Conservation (phyloP, 2,113 vertebrate species). For the Ovis aries region DNA sequence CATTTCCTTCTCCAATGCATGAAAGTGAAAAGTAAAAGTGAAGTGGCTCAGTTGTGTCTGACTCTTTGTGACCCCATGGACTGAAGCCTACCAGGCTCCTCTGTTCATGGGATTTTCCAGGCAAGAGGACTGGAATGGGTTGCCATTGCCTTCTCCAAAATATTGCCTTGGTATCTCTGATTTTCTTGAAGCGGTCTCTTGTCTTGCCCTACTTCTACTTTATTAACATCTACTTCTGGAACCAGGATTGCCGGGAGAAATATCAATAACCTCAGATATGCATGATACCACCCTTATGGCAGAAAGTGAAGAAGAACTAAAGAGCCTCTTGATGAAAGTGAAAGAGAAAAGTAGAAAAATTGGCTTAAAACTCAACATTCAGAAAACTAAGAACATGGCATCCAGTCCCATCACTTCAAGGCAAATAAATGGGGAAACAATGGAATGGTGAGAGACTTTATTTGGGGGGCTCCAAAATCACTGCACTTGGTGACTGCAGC, state of each 20-base stretch:
- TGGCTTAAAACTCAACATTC: neutral
- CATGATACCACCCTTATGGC: neutral
- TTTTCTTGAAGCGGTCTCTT: neutral
- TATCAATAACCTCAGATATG: neutral
- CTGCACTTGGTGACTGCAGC: neutral
- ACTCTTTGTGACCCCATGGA: too few species aligned
- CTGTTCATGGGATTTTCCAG: too few species aligned
- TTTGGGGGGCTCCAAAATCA: neutral
- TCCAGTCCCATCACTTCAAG: neutral
- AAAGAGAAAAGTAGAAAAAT: neutral
- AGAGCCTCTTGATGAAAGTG: neutral
- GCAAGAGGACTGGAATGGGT: too few species aligned
- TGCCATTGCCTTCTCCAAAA: neutral
- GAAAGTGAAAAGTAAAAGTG: too few species aligned
- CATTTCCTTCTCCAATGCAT: too few species aligned
- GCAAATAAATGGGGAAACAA: neutral
- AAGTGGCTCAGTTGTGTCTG: too few species aligned
- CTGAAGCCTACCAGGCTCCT: too few species aligned
- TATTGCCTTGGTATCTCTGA: neutral
- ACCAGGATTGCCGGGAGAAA: fast-evolving
- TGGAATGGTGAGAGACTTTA: neutral
- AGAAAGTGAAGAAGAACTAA: neutral
- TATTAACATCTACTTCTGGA: neutral
- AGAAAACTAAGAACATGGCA: neutral
- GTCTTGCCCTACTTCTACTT: neutral